These are phyloP conservation scores for Cylas formicarius DNA, from an alignment of 1,140 invertebrate species.

Conservation along the genomic window DNA sequence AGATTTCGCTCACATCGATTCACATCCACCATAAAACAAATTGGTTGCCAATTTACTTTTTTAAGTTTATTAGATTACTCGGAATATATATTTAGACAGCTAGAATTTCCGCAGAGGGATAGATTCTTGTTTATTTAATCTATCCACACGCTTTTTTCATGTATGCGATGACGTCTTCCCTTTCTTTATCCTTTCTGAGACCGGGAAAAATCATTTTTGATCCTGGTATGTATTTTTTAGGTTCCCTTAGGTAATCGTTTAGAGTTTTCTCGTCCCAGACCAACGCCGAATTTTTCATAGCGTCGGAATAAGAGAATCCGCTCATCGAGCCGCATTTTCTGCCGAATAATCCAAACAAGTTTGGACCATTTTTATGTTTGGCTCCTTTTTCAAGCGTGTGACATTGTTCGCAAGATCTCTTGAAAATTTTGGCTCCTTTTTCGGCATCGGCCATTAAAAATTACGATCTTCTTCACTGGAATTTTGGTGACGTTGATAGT, in stretches of 20 bases:
- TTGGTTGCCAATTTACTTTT: too few relatives aligned
- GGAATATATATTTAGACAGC: too few relatives aligned
- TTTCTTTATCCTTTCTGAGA: slow-evolving; percentile 67
- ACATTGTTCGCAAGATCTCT: slow-evolving; percentile 80
- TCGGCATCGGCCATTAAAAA: slow-evolving; percentile 67
- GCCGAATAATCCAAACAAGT: slow-evolving; percentile 76
- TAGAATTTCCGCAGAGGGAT: background rate
- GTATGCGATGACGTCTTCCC: slow-evolving; percentile 69
- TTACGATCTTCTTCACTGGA: too few relatives aligned
- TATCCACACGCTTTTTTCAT: slow-evolving; percentile 23
- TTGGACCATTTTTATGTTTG: slow-evolving; percentile 86
- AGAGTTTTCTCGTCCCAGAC: slow-evolving; percentile 60
- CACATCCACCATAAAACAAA: too few relatives aligned
- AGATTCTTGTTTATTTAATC: slow-evolving; percentile 1
- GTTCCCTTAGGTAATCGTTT: slow-evolving; percentile 64
- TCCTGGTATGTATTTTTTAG: slow-evolving; percentile 77
- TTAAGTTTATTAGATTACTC: too few relatives aligned
- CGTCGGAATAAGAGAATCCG: slow-evolving; percentile 77
- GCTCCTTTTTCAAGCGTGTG: slow-evolving; percentile 78
- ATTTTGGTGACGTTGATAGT: too few relatives aligned
- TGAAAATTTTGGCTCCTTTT: slow-evolving; percentile 87
- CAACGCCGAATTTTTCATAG: slow-evolving; percentile 71
- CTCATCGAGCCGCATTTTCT: slow-evolving; percentile 75
- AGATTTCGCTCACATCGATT: too few relatives aligned
- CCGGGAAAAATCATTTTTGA: slow-evolving; percentile 83